phyloP scores from a whole-genome alignment of 2,797 vertebrate genomes.

The Sebastes oblongus region DNA sequence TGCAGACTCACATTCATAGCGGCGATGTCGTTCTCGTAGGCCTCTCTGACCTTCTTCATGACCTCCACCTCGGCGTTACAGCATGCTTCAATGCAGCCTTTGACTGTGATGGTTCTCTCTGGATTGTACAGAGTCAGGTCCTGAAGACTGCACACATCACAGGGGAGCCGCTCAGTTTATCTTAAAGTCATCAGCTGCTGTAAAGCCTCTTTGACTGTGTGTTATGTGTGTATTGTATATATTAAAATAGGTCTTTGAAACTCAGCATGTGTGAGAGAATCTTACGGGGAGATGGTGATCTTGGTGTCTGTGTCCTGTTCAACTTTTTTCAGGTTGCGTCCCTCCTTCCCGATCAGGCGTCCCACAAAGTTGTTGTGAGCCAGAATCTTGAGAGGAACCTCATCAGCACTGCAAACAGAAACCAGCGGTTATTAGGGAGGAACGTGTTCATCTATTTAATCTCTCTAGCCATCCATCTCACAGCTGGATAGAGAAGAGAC shows the following conservation, averaged over 20 bases:
- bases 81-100: constrained; percentile 89
- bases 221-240: not conserved
- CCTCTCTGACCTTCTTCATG: constrained; percentile 96
- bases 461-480: not conserved
- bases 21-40: constrained; percentile 94
- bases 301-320: constrained; percentile 97
- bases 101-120: constrained; percentile 93
- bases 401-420: constrained; percentile 82
- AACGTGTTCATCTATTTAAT: not conserved
- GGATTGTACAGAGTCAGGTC: constrained; percentile 95
- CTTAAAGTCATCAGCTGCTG: not conserved
- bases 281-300: constrained; percentile 98
- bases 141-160: constrained; percentile 82
- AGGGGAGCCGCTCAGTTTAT: not conserved
- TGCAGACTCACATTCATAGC: constrained; percentile 91
- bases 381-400: constrained; percentile 93
- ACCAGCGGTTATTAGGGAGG: not conserved
- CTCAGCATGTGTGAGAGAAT: not conserved
- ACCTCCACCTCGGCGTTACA: constrained; percentile 91
- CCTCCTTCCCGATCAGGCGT: constrained; percentile 94
- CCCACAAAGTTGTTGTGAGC: constrained; percentile 97
- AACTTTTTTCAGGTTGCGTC: constrained; percentile 94
- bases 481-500: not conserved
- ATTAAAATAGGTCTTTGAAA: not conserved
- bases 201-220: not conserved